These are phyloP conservation scores for Ophthalmolycus amberensis DNA, from an alignment of 2,113 vertebrate genomes.

Conservation along the genomic window DNA sequence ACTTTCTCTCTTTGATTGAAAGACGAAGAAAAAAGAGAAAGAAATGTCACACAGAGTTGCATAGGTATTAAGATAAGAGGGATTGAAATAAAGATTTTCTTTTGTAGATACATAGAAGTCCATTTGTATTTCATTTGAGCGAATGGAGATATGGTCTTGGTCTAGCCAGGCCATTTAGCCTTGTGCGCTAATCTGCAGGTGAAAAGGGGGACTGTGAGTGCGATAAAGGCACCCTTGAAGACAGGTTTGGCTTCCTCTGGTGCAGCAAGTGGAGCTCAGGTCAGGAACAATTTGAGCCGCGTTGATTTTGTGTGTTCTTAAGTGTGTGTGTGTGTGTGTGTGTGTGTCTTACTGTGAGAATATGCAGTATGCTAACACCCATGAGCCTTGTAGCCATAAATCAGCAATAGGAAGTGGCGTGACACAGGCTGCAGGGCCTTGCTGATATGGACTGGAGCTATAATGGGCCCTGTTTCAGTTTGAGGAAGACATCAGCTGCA, in stretches of 20 bases:
- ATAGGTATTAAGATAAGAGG: slow-evolving; percentile 75
- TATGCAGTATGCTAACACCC: slow-evolving; percentile 63
- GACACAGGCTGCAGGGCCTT: slow-evolving; percentile 80
- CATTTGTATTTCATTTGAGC: slow-evolving; percentile 78
- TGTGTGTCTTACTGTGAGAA: slow-evolving; percentile 48
- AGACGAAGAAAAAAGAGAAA: slow-evolving; percentile 7
- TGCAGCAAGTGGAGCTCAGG: slow-evolving; percentile 67
- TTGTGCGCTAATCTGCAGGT: slow-evolving; percentile 74
- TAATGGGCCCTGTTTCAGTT: slow-evolving; percentile 86
- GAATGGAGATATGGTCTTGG: slow-evolving; percentile 69
- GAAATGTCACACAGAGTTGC: slow-evolving; percentile 63
- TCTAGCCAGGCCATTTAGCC: slow-evolving; percentile 68
- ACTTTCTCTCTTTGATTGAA: slow-evolving; percentile 60
- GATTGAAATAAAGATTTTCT: slow-evolving; percentile 69
- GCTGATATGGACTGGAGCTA: slow-evolving; percentile 66
- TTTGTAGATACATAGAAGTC: slow-evolving; percentile 70
- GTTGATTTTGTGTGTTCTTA: slow-evolving; percentile 51
- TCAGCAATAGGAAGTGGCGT: slow-evolving; percentile 80
- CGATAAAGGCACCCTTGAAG: slow-evolving; percentile 77
- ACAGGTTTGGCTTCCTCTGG: slow-evolving; percentile 67
- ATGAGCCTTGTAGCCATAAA: slow-evolving; percentile 66
- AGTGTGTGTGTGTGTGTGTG: slow-evolving; percentile 23
- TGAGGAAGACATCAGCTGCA: slow-evolving; percentile 86
- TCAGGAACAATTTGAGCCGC: slow-evolving; percentile 72
- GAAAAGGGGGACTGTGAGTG: slow-evolving; percentile 61